phyloP scores from a whole-genome alignment of 2,113 vertebrate genomes.

The Hippocampus zosterae region DNA sequence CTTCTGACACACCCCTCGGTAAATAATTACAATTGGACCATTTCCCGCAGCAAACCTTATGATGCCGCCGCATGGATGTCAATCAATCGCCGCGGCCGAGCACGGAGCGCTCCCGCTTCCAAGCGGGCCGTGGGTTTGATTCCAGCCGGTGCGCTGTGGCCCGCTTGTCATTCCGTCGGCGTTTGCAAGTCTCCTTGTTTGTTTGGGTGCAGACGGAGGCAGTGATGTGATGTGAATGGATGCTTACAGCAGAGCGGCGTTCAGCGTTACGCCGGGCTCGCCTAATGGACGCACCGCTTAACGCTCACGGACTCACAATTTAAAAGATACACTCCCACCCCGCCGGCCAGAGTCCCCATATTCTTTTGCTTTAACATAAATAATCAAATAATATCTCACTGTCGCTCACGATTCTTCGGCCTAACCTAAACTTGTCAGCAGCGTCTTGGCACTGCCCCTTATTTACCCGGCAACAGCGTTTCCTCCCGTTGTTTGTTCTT shows the following conservation, averaged over 20 bases:
- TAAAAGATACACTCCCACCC: conserved; percentile 44
- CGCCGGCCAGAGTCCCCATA: conserved; percentile 45
- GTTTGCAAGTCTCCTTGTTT: conserved; percentile 5
- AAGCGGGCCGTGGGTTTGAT: not conserved
- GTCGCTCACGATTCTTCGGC: conserved; percentile 42
- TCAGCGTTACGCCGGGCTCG: conserved; percentile 42
- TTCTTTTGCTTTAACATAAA: no score
- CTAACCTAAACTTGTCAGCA: conserved; percentile 29
- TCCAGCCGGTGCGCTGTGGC: conserved; percentile 10
- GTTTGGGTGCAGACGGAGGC: conserved; percentile 20
- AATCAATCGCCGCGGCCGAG: not conserved
- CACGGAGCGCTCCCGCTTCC: not conserved
- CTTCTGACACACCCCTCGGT: no score
- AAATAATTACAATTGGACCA: no score
- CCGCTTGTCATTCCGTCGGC: not conserved
- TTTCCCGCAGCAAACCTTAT: no score
- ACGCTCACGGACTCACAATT: conserved; percentile 54
- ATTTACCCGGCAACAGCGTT: conserved; percentile 32
- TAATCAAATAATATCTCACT: conserved; percentile 28
- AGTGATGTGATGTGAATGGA: conserved; percentile 52
- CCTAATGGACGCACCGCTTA: conserved; percentile 59
- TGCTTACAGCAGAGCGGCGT: conserved; percentile 46
- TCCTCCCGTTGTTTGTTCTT: conserved; percentile 30
- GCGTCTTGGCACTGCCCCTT: conserved; percentile 36
- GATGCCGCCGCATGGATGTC: no score